phyloP scores from a whole-genome alignment of 2,888 invertebrate species.

The Drosophila kanekoi region DNA sequence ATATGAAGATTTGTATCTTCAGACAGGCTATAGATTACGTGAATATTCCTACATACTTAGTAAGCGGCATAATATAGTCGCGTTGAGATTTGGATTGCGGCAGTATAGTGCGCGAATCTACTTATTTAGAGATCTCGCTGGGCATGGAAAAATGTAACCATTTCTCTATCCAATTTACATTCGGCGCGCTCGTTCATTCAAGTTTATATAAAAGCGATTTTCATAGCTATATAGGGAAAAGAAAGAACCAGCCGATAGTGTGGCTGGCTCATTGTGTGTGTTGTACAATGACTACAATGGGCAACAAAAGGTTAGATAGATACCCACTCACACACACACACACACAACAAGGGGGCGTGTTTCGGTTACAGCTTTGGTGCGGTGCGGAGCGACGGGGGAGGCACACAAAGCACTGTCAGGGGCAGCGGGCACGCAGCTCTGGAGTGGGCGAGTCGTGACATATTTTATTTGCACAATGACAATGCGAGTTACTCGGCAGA shows the following conservation, averaged over 20 bases:
- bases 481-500: constrained; percentile 77
- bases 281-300: constrained; percentile 70
- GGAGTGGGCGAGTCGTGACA: constrained; percentile 80
- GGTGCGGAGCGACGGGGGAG: constrained; percentile 10
- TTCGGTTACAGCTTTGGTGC: constrained; percentile 40
- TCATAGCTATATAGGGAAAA: constrained; percentile 37
- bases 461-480: constrained; percentile 83
- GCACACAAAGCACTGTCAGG: constrained; percentile 44
- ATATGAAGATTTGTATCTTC: too few species aligned
- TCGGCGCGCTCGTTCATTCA: constrained; percentile 49
- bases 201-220: constrained; percentile 77
- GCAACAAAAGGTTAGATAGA: constrained; percentile 76
- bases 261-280: constrained; percentile 64
- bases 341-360: constrained; percentile 63
- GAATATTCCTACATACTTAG: too few species aligned
- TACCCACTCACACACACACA: constrained; percentile 22
- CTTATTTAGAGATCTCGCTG: background rate
- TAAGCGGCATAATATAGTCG: too few species aligned
- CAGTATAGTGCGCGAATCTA: background rate
- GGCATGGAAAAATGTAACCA: constrained; percentile 19
- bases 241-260: constrained; percentile 57
- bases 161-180: constrained; percentile 48
- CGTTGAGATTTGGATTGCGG: background rate
- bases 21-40: too few species aligned
- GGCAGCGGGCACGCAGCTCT: constrained; percentile 29